Base-by-base conservation (phyloP, 2,113 vertebrate species). In the Neopipo cinnamomea region DNA sequence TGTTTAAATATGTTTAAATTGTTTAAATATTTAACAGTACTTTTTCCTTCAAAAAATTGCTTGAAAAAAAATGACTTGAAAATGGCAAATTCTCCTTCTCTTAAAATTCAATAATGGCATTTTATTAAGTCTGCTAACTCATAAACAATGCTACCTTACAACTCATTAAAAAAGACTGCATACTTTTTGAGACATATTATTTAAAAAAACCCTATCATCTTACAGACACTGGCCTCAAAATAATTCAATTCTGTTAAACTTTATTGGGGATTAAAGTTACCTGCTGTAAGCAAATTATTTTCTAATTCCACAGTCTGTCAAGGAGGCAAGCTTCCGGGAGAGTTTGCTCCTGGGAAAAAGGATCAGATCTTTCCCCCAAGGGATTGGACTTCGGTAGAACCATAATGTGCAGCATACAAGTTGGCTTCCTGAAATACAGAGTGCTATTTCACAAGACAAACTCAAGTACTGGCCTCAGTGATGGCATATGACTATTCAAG, bases 321-420 rank as follows among this genome's bases (percentile, higher is more conserved):
- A 2, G 11, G 4, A 80, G 8, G 20, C 12, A 86, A 81, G 19
- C 11, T 88, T 58, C 12, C 56, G 49, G 50, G 11, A 62, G 30
- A 53, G 18, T 22, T 35, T 55, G 6, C 13, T 66, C 35, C 46
- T 5, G 8, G 30, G 49, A 83, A 68, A 91, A 93, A 53, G 7
- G 8, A 91, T 58, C 49, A 63, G n/a, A 44, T 46, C 67, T 41
- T 68, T 89, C 24, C 19, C 19, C 41, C 62, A 91, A 41, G 14
- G 6, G 27, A 85, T 0, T 65, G 66, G 47, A 41, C 2, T 75
- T 50, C 11, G 9, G 33, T 31, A 42, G 27, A 91, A 63, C 12
- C 2, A 1, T 25, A 71, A 49, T 0, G 0, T 25, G 42, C 35
- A 74, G 55, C 31, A 55, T 14, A 67, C 7, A 33, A 49, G 23